These are phyloP conservation scores for Channa striata DNA, from an alignment of 2,797 vertebrate species.

Conservation along the genomic window DNA sequence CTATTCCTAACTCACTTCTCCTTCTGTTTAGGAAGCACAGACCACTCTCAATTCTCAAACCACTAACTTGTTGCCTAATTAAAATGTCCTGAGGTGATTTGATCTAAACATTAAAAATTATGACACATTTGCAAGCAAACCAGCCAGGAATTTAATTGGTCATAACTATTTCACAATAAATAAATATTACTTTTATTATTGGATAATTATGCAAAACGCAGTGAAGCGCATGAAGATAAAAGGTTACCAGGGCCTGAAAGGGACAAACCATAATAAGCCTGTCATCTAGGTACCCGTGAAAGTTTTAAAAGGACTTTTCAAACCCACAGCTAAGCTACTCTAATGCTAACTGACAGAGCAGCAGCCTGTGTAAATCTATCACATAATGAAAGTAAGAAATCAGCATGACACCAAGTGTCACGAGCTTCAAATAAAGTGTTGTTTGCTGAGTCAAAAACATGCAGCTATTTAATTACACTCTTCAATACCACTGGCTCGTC, in stretches of 20 bases:
- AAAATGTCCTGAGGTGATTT: background rate
- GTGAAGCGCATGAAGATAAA: background rate
- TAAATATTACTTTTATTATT: constrained; percentile 1
- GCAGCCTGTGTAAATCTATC: constrained; percentile 14
- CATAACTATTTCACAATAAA: background rate
- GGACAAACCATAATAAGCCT: background rate
- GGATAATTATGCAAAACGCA: background rate
- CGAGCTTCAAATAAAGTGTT: constrained; percentile 15
- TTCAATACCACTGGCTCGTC: constrained; percentile 13
- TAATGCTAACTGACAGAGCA: constrained; percentile 51
- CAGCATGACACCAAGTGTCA: constrained; percentile 33
- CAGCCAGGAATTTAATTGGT: background rate
- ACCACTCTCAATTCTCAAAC: no score
- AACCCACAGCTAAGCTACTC: constrained; percentile 22
- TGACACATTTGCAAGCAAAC: constrained; percentile 7
- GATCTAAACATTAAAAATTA: background rate
- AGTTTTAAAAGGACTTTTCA: constrained; percentile 16
- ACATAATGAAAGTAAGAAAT: constrained; percentile 35
- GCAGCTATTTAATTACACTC: constrained; percentile 36
- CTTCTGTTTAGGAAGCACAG: background rate
- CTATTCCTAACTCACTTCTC: constrained; percentile 9
- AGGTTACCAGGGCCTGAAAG: background rate
- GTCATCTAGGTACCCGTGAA: background rate
- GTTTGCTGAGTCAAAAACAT: constrained; percentile 26
- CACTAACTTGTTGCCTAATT: background rate